Conservation (phyloP, 2,797 vertebrate genomes). For the Poecilia velifera region DNA sequence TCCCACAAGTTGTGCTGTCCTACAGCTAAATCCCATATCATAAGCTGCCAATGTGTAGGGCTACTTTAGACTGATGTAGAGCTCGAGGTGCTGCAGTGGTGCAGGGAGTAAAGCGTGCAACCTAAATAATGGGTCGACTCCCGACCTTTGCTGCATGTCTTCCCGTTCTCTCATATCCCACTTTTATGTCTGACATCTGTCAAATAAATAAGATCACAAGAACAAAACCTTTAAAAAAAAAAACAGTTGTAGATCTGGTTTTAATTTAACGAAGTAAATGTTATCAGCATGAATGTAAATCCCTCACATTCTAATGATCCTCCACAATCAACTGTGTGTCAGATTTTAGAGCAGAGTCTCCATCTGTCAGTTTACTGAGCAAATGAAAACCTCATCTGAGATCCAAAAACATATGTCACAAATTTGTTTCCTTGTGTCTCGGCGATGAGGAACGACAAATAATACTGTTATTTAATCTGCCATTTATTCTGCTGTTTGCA, state of each 20-base stretch:
- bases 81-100: too few relatives aligned
- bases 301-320: slow-evolving; percentile 17
- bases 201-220: too few relatives aligned
- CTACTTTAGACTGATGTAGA: neutral
- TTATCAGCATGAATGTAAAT: neutral
- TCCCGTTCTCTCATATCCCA: too few relatives aligned
- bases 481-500: slow-evolving; percentile 31
- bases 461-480: slow-evolving; percentile 1
- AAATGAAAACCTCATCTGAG: slow-evolving; percentile 15
- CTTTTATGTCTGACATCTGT: too few relatives aligned
- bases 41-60: neutral
- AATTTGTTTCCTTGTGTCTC: slow-evolving; percentile 9
- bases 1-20: neutral
- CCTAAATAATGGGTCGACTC: too few relatives aligned
- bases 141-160: too few relatives aligned
- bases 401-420: neutral
- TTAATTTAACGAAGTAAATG: neutral
- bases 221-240: too few relatives aligned
- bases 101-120: too few relatives aligned
- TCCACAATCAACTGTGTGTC: slow-evolving; percentile 18
- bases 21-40: neutral
- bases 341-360: neutral
- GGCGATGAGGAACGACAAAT: slow-evolving; percentile 10
- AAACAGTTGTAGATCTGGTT: neutral
- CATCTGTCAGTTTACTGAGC: slow-evolving; percentile 24